Conservation (phyloP, 2,888 invertebrate genomes). For the Eubasilissa splendida region DNA sequence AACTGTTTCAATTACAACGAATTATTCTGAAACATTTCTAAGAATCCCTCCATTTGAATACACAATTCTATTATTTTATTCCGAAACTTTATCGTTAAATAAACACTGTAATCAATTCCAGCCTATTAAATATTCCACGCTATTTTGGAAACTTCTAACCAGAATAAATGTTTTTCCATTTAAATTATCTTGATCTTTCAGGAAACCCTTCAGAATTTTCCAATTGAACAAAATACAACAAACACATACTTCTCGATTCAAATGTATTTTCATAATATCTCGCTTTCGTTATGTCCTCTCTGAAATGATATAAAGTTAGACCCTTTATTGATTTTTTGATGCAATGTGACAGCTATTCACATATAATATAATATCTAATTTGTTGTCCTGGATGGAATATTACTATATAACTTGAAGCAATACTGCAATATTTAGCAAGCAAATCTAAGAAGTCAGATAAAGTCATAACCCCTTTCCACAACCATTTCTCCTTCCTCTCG, state of each 20-base stretch:
- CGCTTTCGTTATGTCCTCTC: neutral
- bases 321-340: too few relatives aligned
- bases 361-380: too few relatives aligned
- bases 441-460: too few relatives aligned
- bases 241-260: slow-evolving; percentile 14
- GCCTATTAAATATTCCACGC: slow-evolving; percentile 39
- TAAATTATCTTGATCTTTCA: slow-evolving; percentile 38
- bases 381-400: too few relatives aligned
- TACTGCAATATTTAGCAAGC: too few relatives aligned
- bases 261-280: neutral
- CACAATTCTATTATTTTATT: slow-evolving; percentile 39
- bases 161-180: slow-evolving; percentile 47
- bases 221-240: slow-evolving; percentile 31
- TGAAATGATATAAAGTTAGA: too few relatives aligned
- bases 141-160: slow-evolving; percentile 24
- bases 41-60: slow-evolving; percentile 11
- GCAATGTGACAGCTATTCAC: too few relatives aligned
- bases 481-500: too few relatives aligned
- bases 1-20: too few relatives aligned
- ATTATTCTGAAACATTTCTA: neutral
- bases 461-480: too few relatives aligned
- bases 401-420: too few relatives aligned
- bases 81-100: slow-evolving; percentile 37
- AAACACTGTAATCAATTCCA: slow-evolving; percentile 45
- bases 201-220: slow-evolving; percentile 4